Conservation (phyloP, 2,888 invertebrate genomes). For the Diploptera punctata region DNA sequence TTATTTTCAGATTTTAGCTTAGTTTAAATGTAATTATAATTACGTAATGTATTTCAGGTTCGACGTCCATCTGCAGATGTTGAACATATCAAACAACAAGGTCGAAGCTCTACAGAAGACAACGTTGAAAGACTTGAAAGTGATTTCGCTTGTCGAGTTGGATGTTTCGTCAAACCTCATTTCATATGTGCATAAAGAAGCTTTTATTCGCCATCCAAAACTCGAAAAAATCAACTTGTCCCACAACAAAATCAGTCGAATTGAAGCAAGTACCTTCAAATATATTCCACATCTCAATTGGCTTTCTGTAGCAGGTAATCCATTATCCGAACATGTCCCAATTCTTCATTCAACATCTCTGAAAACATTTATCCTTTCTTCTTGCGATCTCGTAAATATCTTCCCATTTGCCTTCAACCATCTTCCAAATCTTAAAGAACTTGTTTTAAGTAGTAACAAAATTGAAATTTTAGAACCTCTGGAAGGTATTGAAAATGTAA, state of each 20-base stretch:
- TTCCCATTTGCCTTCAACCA: not conserved
- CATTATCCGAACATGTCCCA: not conserved
- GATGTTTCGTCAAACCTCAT: not conserved
- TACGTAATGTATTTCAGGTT: not conserved
- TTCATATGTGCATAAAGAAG: not conserved
- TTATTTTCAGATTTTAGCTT: too few relatives aligned
- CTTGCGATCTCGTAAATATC: not conserved
- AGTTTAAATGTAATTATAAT: too few relatives aligned
- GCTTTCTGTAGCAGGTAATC: not conserved
- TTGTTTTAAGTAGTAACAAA: not conserved
- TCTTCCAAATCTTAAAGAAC: not conserved
- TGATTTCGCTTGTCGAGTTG: not conserved
- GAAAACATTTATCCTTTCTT: not conserved
- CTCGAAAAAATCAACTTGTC: not conserved
- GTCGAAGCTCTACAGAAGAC: not conserved
- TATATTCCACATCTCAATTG: not conserved
- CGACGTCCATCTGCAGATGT: not conserved
- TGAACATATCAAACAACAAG: not conserved
- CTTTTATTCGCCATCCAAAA: not conserved
- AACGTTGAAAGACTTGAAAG: not conserved
- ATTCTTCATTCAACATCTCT: not conserved
- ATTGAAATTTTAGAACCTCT: not conserved
- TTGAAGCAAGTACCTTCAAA: not conserved
- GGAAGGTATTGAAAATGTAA: not conserved
- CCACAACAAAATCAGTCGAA: not conserved